Evolutionary conservation across 2,888 invertebrate genomes (phyloP), one percentile per base, ranked within the genome.

Genomic region (Agrotis puta): DNA sequence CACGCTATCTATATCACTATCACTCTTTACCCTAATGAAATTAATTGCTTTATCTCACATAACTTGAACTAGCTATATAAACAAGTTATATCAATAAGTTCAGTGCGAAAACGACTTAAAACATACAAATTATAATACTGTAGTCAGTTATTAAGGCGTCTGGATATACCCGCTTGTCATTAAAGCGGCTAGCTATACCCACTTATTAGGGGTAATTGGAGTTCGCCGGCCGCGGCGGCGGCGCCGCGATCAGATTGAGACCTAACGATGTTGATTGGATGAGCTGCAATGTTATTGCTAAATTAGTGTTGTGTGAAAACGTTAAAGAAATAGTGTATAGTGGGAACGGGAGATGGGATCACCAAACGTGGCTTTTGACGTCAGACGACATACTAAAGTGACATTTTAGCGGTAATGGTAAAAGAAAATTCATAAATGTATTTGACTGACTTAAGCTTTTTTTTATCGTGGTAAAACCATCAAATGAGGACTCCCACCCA

Each of bases 61-160:
- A 47, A 39, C 24, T 16, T n/a, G 48, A 68, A 56, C 61, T 61
- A 24, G 70, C 45, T 69, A 16, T 39, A 27, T 45, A 62, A 79
- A 69, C 74, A 69, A 65, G n/a, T n/a, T 69, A 16, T 39, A 27
- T 45, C 57, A 79, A 69, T 69, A 69, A 65, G 62, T 51, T 58
- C 16, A 70, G 70, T 24, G 80, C 63, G 79, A 70, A 79, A 74
- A 78, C 66, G 16, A 45, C 50, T 79, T 63, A 74, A 39, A 65
- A 70, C 51, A 79, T 79, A 79, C 75, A 79, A 45, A 79, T 74
- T 78, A 79, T 48, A 64, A 58, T 62, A 74, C 56, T 45, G 47
- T 18, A 61, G 63, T 20, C 6, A 56, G 73, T 65, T 61, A 74
- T 70, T 70, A 78, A 66, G 65, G 70, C 79, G 70, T 57, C 64